Conservation (phyloP, 2,113 vertebrate species). For the Archocentrus centrarchus region DNA sequence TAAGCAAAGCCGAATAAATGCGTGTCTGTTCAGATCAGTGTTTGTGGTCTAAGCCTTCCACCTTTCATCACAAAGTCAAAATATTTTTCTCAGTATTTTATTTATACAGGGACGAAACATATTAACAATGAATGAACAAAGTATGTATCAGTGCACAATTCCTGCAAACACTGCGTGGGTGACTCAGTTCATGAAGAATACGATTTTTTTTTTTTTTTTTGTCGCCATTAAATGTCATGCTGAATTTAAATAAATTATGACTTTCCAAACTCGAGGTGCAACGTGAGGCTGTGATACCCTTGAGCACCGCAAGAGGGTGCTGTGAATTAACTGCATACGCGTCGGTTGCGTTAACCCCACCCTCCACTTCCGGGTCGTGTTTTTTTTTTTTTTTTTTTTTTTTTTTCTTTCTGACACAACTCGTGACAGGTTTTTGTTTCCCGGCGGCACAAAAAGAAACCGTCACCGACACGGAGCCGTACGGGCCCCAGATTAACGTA, state of each 20-base stretch:
- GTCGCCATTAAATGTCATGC: too few species aligned
- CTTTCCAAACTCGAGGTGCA: neutral
- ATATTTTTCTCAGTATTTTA: neutral
- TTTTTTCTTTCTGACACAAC: neutral
- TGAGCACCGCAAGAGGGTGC: constrained; percentile 1
- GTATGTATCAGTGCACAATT: neutral
- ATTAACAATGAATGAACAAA: neutral
- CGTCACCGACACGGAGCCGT: neutral
- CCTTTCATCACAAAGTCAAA: neutral
- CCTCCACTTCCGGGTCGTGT: constrained; percentile 42
- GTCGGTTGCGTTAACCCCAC: constrained; percentile 43
- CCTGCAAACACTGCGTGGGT: neutral
- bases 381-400: too few species aligned
- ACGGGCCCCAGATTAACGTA: neutral
- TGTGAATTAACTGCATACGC: neutral
- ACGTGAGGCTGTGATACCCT: neutral
- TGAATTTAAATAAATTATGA: neutral
- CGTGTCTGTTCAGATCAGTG: neutral
- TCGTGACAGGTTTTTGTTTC: constrained; percentile 38
- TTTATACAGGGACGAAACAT: neutral
- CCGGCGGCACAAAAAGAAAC: fast-evolving
- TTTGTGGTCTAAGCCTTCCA: neutral
- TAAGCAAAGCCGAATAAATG: neutral
- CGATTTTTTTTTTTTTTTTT: too few species aligned
- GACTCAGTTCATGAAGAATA: neutral